phyloP scores from a whole-genome alignment of 2,797 vertebrate genomes.

The Centropyge bicolor region DNA sequence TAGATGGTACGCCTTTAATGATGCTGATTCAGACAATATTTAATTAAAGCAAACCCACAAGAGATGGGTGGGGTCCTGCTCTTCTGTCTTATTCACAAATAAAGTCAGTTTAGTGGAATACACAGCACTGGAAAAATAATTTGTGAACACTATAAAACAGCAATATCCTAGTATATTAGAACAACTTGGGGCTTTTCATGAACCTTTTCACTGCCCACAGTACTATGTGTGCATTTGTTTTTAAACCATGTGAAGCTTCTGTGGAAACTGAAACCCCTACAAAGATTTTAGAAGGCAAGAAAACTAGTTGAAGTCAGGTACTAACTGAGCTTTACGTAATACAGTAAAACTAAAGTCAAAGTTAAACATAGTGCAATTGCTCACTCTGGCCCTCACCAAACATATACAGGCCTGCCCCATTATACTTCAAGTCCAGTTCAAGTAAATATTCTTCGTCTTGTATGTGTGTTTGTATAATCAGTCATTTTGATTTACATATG shows the following conservation, averaged over 20 bases:
- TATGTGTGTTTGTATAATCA: not conserved
- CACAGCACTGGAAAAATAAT: slow-evolving; percentile 42
- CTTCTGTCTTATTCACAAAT: slow-evolving; percentile 27
- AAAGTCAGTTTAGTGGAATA: slow-evolving; percentile 37
- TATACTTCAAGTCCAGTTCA: not conserved
- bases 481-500: not conserved
- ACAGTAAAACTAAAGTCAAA: not conserved
- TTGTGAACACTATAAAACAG: slow-evolving; percentile 44
- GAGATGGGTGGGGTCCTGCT: slow-evolving; percentile 30
- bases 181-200: not conserved
- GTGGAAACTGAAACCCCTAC: not conserved
- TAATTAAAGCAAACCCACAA: slow-evolving; percentile 45
- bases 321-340: not conserved
- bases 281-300: not conserved
- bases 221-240: not conserved
- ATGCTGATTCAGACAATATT: slow-evolving; percentile 29
- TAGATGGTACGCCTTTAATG: slow-evolving; percentile 16
- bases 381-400: not conserved
- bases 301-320: not conserved
- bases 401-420: not conserved
- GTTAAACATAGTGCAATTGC: not conserved
- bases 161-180: slow-evolving; percentile 9
- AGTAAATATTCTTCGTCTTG: not conserved
- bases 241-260: not conserved
- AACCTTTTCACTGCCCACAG: not conserved